A percentile compares a stretch with the other conserved stretches of the same genome.
phyloP scores from a whole-genome alignment of 2,888 invertebrate genomes.

The Oconnorella tubifera region DNA sequence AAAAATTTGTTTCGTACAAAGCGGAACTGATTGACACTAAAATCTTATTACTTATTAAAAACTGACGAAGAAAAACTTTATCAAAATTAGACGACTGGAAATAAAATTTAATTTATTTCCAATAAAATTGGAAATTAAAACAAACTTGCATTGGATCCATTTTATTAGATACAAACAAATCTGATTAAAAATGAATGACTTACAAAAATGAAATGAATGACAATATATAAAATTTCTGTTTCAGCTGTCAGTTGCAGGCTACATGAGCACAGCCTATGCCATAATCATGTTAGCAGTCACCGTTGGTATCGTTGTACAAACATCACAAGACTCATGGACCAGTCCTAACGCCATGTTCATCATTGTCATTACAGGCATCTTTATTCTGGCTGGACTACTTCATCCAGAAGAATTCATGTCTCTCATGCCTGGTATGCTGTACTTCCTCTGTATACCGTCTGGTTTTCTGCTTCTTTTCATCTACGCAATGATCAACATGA shows the following conservation, averaged over 20 bases:
- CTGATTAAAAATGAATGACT: too few relatives aligned
- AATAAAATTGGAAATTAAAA: too few relatives aligned
- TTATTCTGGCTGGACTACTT: constrained; percentile 41
- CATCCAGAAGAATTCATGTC: constrained; percentile 52
- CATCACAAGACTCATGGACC: constrained; percentile 39
- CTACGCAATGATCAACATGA: constrained; percentile 50
- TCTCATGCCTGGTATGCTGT: constrained; percentile 43
- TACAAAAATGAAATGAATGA: too few relatives aligned
- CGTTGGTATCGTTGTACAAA: constrained; percentile 82
- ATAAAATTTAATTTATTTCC: too few relatives aligned
- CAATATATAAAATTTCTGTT: too few relatives aligned
- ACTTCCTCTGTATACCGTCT: constrained; percentile 52
- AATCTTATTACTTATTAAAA: too few relatives aligned
- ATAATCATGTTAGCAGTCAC: constrained; percentile 52
- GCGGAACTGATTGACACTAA: too few relatives aligned
- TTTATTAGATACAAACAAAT: too few relatives aligned
- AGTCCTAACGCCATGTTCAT: constrained; percentile 50
- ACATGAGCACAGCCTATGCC: constrained; percentile 70
- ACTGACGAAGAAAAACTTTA: too few relatives aligned
- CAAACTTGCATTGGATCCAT: too few relatives aligned
- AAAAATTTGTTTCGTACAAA: too few relatives aligned
- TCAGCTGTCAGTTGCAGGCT: constrained; percentile 41
- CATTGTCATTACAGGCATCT: constrained; percentile 41
- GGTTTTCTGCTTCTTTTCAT: constrained; percentile 51
- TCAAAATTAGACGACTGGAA: too few relatives aligned